Conservation (phyloP, 2,888 invertebrate species). For the Itoplectis maculator region DNA sequence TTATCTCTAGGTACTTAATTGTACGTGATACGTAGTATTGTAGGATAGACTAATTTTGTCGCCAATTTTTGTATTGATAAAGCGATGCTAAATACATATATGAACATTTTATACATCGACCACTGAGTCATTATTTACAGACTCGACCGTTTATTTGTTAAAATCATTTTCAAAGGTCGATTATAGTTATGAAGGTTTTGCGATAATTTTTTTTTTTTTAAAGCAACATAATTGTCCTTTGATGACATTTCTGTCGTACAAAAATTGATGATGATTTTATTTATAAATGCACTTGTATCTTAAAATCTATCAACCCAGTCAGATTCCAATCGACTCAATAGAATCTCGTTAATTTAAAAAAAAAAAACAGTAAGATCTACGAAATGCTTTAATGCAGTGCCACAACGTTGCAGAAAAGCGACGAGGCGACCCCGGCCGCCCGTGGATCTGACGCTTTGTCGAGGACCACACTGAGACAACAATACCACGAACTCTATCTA, state of each 20-base stretch:
- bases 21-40: conserved; percentile 51
- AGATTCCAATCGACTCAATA: too few relatives aligned
- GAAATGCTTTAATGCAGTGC: not conserved
- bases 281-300: too few relatives aligned
- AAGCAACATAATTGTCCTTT: too few relatives aligned
- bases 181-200: not conserved
- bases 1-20: conserved; percentile 31
- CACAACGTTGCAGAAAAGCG: not conserved
- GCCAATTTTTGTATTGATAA: conserved; percentile 38
- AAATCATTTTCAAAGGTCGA: not conserved
- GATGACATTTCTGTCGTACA: too few relatives aligned
- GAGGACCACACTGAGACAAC: conserved; percentile 58
- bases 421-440: not conserved
- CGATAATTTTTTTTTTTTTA: too few relatives aligned
- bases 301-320: too few relatives aligned
- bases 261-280: too few relatives aligned
- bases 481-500: conserved; percentile 68
- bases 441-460: conserved; percentile 12
- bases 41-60: conserved; percentile 21
- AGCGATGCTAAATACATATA: conserved; percentile 40
- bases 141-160: not conserved
- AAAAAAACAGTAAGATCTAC: not conserved
- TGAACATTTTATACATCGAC: conserved; percentile 24
- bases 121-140: conserved; percentile 1
- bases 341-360: not conserved